phyloP scores from a whole-genome alignment of 2,113 vertebrate genomes.

The Daubentonia madagascariensis region DNA sequence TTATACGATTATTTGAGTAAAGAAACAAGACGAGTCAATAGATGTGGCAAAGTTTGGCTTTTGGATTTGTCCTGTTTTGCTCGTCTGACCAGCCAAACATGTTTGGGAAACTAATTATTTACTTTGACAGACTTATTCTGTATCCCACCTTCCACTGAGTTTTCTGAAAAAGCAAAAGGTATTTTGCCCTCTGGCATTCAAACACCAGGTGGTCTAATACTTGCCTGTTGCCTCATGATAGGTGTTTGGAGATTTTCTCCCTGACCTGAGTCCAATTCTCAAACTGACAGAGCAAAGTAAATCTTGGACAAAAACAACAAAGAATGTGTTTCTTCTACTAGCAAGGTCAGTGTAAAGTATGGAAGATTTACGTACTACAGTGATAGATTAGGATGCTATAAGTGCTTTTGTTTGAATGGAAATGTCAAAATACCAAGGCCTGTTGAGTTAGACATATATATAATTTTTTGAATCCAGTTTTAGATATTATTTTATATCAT shows the following conservation, averaged over 20 bases:
- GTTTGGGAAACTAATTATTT: slow-evolving; percentile 47
- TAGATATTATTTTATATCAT: not conserved
- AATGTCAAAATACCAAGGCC: not conserved
- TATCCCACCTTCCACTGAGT: slow-evolving; percentile 18
- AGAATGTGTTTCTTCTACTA: slow-evolving; percentile 49
- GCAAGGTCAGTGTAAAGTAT: slow-evolving; percentile 55
- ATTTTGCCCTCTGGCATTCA: slow-evolving; percentile 55
- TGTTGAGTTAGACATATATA: not conserved
- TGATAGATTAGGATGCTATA: slow-evolving; percentile 18
- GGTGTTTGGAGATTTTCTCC: slow-evolving; percentile 60
- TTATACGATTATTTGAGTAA: not conserved
- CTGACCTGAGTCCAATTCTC: slow-evolving; percentile 66
- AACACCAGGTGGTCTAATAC: slow-evolving; percentile 51
- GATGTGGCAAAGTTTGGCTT: not conserved
- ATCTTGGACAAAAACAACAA: slow-evolving; percentile 58
- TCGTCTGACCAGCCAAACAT: not conserved
- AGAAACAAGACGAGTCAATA: slow-evolving; percentile 1
- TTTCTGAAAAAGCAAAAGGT: slow-evolving; percentile 43
- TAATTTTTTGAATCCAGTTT: not conserved
- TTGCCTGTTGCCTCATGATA: slow-evolving; percentile 34
- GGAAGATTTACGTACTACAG: slow-evolving; percentile 47
- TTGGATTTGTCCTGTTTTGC: not conserved
- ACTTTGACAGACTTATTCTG: slow-evolving; percentile 27
- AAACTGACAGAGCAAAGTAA: slow-evolving; percentile 70
- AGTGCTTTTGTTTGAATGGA: slow-evolving; percentile 22